phyloP scores from a whole-genome alignment of 2,888 invertebrate genomes.

The Melanotus villosus region DNA sequence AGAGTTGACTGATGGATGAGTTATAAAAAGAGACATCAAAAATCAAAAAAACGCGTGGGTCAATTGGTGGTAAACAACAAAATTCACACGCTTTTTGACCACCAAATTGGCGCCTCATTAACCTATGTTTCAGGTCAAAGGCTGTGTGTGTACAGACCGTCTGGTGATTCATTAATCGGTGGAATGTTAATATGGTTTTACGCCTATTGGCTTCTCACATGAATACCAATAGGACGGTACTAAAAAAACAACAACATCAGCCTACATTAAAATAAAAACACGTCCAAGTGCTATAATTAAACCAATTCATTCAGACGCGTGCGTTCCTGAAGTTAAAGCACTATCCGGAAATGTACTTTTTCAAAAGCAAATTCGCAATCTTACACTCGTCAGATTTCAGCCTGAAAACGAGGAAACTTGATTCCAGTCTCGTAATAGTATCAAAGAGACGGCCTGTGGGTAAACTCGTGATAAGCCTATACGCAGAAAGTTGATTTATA shows the following conservation, averaged over 20 bases:
- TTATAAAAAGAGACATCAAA: too few species aligned
- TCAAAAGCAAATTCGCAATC: too few species aligned
- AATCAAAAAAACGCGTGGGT: conserved; percentile 4
- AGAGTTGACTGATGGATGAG: too few species aligned
- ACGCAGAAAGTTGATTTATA: conserved; percentile 44
- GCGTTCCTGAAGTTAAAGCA: too few species aligned
- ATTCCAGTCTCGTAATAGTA: conserved; percentile 35
- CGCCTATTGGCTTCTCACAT: conserved; percentile 12
- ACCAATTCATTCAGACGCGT: too few species aligned
- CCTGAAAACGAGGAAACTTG: conserved; percentile 16
- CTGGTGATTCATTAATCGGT: conserved; percentile 32
- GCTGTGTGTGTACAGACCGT: conserved; percentile 15
- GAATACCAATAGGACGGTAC: conserved; percentile 21
- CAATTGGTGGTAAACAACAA: background rate
- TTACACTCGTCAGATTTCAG: too few species aligned
- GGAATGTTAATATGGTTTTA: conserved; percentile 35
- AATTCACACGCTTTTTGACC: conserved; percentile 23
- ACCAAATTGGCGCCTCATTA: conserved; percentile 28
- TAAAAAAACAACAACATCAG: conserved; percentile 18
- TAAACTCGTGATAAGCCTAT: conserved; percentile 34
- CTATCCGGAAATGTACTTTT: too few species aligned
- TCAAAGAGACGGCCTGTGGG: conserved; percentile 33
- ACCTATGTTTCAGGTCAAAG: conserved; percentile 25
- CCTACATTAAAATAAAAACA: background rate
- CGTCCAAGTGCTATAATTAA: background rate